A percentile compares a stretch with the other conserved stretches of the same genome.
These are phyloP conservation scores for Schizotus pectinicornis DNA, from an alignment of 2,888 invertebrate species.

Conservation along the genomic window DNA sequence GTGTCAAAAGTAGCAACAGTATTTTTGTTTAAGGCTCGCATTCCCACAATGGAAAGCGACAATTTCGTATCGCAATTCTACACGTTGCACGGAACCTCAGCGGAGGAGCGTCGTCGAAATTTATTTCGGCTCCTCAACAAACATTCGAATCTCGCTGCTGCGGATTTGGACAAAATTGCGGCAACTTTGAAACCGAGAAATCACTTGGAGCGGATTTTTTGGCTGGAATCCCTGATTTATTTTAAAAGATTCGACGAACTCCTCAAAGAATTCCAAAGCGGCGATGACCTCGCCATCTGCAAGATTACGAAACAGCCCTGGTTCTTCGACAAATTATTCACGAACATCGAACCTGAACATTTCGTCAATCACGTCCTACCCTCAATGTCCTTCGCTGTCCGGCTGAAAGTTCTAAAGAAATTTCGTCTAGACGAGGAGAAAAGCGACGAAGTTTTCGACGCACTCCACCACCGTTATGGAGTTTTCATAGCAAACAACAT, in stretches of 20 bases:
- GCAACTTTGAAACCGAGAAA: conserved; percentile 13
- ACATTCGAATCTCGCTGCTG: background rate
- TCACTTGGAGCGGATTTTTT: conserved; percentile 26
- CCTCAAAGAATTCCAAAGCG: conserved; percentile 18
- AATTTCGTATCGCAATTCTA: conserved; percentile 22
- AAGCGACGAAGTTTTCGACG: too few relatives aligned
- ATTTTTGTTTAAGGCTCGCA: too few relatives aligned
- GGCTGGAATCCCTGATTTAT: conserved; percentile 27
- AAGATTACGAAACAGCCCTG: conserved; percentile 26
- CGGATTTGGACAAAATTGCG: conserved; percentile 10
- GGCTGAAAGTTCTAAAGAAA: too few relatives aligned
- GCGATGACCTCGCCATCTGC: conserved; percentile 21
- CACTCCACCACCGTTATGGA: too few relatives aligned
- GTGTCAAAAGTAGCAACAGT: too few relatives aligned
- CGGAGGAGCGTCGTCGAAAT: conserved; percentile 23
- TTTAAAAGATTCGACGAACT: conserved; percentile 19
- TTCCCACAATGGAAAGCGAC: too few relatives aligned
- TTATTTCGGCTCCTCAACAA: conserved; percentile 15
- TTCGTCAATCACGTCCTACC: too few relatives aligned
- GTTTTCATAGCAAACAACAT: too few relatives aligned
- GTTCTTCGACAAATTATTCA: too few relatives aligned
- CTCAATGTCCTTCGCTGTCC: too few relatives aligned
- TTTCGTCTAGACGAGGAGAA: too few relatives aligned
- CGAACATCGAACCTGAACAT: too few relatives aligned
- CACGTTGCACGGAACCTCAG: conserved; percentile 18